These are phyloP conservation scores for Bolborhynchus lineola DNA, from an alignment of 2,113 vertebrate species.

Conservation along the genomic window DNA sequence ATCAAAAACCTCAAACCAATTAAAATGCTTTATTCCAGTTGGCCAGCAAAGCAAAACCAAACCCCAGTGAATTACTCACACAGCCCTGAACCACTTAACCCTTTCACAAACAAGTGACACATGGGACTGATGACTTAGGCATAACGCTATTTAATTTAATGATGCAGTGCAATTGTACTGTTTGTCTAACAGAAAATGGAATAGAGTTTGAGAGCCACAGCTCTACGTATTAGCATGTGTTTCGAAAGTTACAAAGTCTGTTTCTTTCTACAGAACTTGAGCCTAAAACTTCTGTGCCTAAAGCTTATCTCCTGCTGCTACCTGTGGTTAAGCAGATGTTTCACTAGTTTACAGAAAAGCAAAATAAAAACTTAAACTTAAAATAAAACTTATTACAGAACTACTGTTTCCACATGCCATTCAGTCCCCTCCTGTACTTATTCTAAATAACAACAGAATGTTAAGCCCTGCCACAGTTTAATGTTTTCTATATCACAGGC, in stretches of 20 bases:
- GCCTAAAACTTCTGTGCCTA: neutral
- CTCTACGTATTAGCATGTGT: neutral
- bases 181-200: neutral
- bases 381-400: neutral
- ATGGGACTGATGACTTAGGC: neutral
- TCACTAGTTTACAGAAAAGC: neutral
- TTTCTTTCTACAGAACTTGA: neutral
- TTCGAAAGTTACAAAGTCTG: neutral
- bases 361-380: neutral
- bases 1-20: neutral
- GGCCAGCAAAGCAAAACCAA: neutral
- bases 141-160: conserved; percentile 2
- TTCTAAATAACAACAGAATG: neutral
- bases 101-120: neutral
- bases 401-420: neutral
- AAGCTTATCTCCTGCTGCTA: neutral
- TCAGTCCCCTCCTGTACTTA: neutral
- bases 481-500: neutral
- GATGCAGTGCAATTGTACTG: neutral
- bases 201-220: neutral
- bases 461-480: neutral
- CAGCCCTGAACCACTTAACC: conserved; percentile 26
- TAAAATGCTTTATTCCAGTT: neutral
- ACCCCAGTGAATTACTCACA: neutral
- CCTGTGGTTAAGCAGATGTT: neutral